These are phyloP conservation scores for Anhinga anhinga DNA, from an alignment of 2,113 vertebrate genomes.

Conservation along the genomic window DNA sequence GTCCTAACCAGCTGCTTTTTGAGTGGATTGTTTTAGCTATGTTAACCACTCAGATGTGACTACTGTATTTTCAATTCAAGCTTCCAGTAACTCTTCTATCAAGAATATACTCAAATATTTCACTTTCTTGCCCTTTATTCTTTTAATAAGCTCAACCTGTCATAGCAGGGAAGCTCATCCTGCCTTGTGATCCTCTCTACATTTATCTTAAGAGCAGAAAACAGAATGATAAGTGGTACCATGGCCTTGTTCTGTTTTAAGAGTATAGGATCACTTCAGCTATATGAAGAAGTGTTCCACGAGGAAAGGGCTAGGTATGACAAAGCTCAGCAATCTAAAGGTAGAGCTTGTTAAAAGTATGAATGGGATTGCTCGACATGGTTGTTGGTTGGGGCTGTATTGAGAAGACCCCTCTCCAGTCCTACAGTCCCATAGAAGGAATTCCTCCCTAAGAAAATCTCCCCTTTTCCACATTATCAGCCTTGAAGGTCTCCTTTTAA, in stretches of 20 bases:
- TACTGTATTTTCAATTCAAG: not conserved
- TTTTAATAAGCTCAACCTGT: not conserved
- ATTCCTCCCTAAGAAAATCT: not conserved
- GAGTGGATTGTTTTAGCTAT: not conserved
- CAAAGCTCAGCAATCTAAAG: not conserved
- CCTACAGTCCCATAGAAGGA: not conserved
- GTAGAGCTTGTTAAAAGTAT: not conserved
- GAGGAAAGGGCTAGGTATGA: not conserved
- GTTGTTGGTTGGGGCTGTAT: not conserved
- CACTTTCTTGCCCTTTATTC: not conserved
- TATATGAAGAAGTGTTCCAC: not conserved
- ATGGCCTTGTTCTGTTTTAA: not conserved
- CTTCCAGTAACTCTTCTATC: not conserved
- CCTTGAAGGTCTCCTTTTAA: not conserved
- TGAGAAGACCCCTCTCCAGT: not conserved
- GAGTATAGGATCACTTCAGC: not conserved
- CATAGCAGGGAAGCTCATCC: not conserved
- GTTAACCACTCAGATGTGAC: not conserved
- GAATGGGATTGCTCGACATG: accelerated
- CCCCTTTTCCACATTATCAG: not conserved
- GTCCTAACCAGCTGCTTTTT: not conserved
- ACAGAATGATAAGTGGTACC: not conserved
- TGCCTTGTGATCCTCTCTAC: not conserved
- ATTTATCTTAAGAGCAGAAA: not conserved
- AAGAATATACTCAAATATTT: not conserved